Evolutionary conservation across 2,113 vertebrate genomes (phyloP).

Genomic region (Vireo altiloquus): DNA sequence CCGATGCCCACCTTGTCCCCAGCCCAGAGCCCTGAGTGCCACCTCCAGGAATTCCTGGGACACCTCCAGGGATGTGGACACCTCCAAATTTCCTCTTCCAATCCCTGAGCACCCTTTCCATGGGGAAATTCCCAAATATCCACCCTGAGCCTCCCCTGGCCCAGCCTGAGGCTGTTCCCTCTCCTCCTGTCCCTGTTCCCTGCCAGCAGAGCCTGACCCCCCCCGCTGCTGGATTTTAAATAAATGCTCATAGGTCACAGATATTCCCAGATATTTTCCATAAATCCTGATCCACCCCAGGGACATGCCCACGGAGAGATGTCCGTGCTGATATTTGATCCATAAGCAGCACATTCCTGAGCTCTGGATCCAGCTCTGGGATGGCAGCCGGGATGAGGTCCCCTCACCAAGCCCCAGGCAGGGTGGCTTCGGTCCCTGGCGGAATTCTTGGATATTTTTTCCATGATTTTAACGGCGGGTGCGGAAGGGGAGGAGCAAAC

Average conservation of each 20-base stretch:
- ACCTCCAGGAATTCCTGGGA: background rate
- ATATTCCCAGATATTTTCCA: background rate
- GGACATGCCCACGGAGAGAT: rapidly evolving
- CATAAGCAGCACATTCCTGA: background rate
- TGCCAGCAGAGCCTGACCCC: background rate
- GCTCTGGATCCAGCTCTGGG: background rate
- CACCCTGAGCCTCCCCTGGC: background rate
- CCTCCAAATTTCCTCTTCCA: background rate
- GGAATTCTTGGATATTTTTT: background rate
- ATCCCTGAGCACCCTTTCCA: rapidly evolving
- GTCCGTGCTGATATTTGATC: background rate
- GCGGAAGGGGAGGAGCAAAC: background rate
- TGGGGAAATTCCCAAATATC: background rate
- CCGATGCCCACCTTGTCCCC: rapidly evolving
- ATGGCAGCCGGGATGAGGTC: rapidly evolving
- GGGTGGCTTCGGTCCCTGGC: rapidly evolving
- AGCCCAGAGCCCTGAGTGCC: background rate
- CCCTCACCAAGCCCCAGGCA: rapidly evolving
- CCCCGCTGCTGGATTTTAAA: background rate
- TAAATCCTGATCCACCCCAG: background rate
- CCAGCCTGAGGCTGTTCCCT: background rate
- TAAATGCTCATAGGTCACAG: background rate
- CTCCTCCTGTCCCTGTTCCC: background rate
- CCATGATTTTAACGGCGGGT: background rate
- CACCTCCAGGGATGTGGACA: no score